phyloP scores from a whole-genome alignment of 2,888 invertebrate genomes.

The Lissonota sp. region DNA sequence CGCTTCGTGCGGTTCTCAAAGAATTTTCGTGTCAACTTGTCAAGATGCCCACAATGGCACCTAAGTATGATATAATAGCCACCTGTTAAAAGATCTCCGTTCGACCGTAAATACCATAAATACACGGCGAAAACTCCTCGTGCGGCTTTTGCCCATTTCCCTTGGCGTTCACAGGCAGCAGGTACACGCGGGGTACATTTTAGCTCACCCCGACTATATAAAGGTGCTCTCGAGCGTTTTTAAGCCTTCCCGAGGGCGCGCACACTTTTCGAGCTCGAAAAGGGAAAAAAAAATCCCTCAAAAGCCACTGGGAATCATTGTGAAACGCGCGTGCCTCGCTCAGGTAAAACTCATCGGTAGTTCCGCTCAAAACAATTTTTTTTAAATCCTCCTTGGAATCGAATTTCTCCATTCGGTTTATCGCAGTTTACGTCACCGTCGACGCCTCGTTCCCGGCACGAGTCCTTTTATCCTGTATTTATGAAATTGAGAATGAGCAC shows the following conservation, averaged over 20 bases:
- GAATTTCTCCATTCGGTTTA: conserved; percentile 38
- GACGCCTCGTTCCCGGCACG: not conserved
- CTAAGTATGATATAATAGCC: conserved; percentile 46
- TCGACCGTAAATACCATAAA: not conserved
- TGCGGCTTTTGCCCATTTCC: conserved; percentile 37
- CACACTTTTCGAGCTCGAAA: conserved; percentile 21
- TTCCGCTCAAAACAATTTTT: not conserved
- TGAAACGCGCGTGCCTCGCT: conserved; percentile 48
- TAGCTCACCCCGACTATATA: conserved; percentile 1
- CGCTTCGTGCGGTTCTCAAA: conserved; percentile 29
- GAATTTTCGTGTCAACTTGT: conserved; percentile 36
- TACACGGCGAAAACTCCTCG: conserved; percentile 20
- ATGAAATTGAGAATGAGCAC: conserved; percentile 45
- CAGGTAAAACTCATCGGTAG: conserved; percentile 52
- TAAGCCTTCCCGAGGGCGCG: conserved; percentile 38
- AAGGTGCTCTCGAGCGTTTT: conserved; percentile 45
- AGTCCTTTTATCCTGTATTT: conserved; percentile 55
- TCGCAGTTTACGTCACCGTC: conserved; percentile 15
- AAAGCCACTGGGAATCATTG: conserved; percentile 32
- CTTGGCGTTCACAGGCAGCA: conserved; percentile 41
- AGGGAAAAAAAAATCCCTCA: conserved; percentile 51
- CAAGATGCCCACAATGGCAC: conserved; percentile 15
- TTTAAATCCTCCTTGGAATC: conserved; percentile 8
- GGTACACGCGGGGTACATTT: conserved; percentile 39
- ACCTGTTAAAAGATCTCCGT: conserved; percentile 53